Conservation (phyloP, 2,888 invertebrate genomes). For the Chrysolina haemoptera region DNA sequence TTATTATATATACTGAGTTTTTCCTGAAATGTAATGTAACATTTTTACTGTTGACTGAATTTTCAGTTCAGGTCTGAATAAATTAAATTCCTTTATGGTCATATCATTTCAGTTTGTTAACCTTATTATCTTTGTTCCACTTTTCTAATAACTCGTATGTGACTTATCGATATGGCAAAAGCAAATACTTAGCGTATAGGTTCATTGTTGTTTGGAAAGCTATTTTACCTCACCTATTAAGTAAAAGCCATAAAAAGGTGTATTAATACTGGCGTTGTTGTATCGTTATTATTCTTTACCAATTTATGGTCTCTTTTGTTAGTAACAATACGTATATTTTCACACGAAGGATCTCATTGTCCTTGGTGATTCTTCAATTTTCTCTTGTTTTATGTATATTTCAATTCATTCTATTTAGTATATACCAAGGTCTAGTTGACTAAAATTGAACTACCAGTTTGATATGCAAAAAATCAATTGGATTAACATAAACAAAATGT, state of each 20-base stretch:
- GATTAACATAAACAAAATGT: no score
- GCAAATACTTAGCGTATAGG: constrained; percentile 5
- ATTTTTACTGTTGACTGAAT: no score
- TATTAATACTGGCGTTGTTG: not conserved
- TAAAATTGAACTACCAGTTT: no score
- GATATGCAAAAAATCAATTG: no score
- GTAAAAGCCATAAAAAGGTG: constrained; percentile 5
- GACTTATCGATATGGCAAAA: constrained; percentile 18
- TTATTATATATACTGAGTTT: no score
- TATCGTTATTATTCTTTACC: not conserved
- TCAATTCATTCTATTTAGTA: no score
- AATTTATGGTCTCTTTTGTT: not conserved
- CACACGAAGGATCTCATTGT: not conserved
- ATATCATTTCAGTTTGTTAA: constrained; percentile 20
- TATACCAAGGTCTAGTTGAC: no score
- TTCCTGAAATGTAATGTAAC: no score
- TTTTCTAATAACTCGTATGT: constrained; percentile 12
- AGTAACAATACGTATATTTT: not conserved
- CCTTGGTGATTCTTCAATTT: not conserved
- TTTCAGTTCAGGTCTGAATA: not conserved
- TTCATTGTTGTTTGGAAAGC: constrained; percentile 7
- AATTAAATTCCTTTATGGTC: not conserved
- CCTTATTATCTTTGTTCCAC: constrained; percentile 16
- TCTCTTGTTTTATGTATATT: no score
- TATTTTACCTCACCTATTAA: constrained; percentile 3